phyloP scores from a whole-genome alignment of 1,140 invertebrate species.

The Lineus longissimus region DNA sequence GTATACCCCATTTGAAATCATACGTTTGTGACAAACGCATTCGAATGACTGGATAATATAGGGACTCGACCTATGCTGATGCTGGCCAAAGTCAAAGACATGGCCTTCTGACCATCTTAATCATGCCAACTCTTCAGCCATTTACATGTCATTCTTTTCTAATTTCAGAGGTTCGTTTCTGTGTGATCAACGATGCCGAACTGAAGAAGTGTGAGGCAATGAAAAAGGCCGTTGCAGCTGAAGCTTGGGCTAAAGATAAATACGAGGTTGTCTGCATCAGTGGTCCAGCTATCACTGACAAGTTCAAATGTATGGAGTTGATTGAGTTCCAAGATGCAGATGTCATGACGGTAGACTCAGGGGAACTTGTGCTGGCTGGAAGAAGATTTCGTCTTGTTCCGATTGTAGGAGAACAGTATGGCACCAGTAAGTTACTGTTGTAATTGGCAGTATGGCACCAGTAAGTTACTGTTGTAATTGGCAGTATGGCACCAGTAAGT shows the following conservation, averaged over 20 bases:
- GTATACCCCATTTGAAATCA: too few relatives aligned
- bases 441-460: conserved; percentile 1
- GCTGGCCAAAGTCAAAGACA: too few relatives aligned
- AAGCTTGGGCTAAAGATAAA: conserved; percentile 3
- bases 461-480: conserved; percentile 19
- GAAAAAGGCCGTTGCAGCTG: conserved; percentile 68
- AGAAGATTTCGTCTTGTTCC: conserved; percentile 89
- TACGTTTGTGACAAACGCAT: too few relatives aligned
- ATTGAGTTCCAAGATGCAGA: conserved; percentile 74
- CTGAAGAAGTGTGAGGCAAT: conserved; percentile 87
- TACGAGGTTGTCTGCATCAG: conserved; percentile 30
- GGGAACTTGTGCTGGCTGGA: conserved; percentile 87
- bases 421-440: conserved; percentile 34
- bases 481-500: conserved; percentile 11
- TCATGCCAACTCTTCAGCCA: too few relatives aligned
- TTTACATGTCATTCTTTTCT: too few relatives aligned
- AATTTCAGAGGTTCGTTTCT: conserved; percentile 53
- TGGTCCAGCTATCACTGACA: conserved; percentile 14
- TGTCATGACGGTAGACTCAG: conserved; percentile 82
- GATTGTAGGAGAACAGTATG: conserved; percentile 55
- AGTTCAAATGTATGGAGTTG: conserved; percentile 74
- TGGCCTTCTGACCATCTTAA: too few relatives aligned
- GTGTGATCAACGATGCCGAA: conserved; percentile 84
- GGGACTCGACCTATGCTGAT: too few relatives aligned
- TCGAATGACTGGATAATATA: too few relatives aligned